Conservation (phyloP, 2,113 vertebrate species). For the Ifrita kowaldi region DNA sequence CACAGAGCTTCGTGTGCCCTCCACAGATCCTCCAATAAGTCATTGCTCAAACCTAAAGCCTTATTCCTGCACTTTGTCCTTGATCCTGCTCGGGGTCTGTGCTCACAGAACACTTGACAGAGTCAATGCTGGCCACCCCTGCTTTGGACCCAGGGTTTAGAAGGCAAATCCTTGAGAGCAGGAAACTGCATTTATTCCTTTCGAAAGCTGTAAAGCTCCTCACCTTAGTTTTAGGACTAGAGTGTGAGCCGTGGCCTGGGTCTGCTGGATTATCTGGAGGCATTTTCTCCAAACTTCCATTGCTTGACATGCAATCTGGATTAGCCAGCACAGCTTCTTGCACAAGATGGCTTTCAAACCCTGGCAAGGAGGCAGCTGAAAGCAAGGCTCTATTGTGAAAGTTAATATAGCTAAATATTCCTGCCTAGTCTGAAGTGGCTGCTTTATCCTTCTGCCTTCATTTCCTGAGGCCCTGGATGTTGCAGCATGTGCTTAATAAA, state of each 20-base stretch:
- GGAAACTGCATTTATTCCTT: background rate
- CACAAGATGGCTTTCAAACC: background rate
- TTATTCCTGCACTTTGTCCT: background rate
- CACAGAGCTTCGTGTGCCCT: background rate
- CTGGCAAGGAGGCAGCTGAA: background rate
- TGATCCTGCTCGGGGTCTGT: background rate
- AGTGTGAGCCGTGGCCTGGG: background rate
- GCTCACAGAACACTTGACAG: background rate
- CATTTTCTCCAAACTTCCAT: background rate
- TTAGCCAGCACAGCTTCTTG: background rate
- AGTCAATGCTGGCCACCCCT: background rate
- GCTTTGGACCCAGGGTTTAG: background rate
- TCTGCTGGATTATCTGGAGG: background rate
- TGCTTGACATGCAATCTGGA: background rate
- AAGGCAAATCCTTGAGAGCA: background rate
- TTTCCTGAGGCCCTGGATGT: background rate
- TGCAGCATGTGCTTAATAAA: background rate
- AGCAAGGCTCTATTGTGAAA: background rate
- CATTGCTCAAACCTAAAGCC: background rate
- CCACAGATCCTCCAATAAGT: background rate
- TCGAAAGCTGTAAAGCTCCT: background rate
- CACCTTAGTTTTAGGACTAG: background rate
- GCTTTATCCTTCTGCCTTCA: background rate
- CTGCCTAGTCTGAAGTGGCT: background rate
- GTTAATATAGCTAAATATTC: background rate